Evolutionary conservation across 2,797 vertebrate species (phyloP).

Genomic region (Clarias fuscus): DNA sequence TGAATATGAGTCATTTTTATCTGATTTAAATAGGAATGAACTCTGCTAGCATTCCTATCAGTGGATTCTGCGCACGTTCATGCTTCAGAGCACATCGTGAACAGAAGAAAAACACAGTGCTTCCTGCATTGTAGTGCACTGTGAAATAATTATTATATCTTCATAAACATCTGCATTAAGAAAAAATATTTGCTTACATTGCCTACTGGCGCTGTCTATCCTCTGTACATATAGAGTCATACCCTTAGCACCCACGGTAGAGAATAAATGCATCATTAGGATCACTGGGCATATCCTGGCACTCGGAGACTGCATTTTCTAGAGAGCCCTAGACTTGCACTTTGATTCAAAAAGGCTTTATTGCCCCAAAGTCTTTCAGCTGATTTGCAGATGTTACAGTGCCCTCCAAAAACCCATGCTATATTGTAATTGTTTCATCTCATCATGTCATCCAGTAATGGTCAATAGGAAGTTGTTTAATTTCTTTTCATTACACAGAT

Average conservation of each 20-base stretch:
- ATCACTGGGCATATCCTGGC: background rate
- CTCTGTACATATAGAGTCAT: background rate
- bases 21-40: background rate
- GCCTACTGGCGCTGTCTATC: background rate
- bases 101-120: background rate
- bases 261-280: constrained; percentile 24
- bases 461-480: constrained; percentile 8
- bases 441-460: constrained; percentile 2
- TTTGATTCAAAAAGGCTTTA: constrained; percentile 22
- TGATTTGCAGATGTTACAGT: constrained; percentile 8
- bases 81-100: background rate
- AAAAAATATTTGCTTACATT: background rate
- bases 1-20: background rate
- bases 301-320: constrained; percentile 24
- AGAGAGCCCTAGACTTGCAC: constrained; percentile 22
- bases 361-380: constrained; percentile 19
- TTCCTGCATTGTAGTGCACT: constrained; percentile 10
- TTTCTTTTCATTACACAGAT: constrained; percentile 36
- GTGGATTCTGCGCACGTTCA: background rate
- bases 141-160: background rate
- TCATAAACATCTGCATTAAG: background rate
- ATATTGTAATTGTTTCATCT: background rate
- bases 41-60: background rate
- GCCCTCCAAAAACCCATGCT: constrained; percentile 27
- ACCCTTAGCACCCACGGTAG: background rate